phyloP scores from a whole-genome alignment of 2,113 vertebrate genomes.

The Microtus oregoni region DNA sequence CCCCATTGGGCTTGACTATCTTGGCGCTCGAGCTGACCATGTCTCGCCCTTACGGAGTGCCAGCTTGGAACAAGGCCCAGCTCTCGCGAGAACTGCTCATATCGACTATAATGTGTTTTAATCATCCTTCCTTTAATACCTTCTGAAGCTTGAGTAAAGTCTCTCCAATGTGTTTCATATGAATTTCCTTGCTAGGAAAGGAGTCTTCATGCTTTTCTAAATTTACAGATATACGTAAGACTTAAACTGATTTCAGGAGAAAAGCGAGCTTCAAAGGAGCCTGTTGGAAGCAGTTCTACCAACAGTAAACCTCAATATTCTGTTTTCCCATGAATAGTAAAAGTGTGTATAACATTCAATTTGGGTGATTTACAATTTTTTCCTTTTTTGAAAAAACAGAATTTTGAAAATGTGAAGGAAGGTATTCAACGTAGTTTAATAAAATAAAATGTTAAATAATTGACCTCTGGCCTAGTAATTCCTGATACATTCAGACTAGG shows the following conservation, averaged over 20 bases:
- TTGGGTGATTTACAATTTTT: neutral
- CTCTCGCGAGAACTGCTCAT: too few relatives aligned
- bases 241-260: neutral
- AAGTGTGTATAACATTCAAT: neutral
- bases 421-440: neutral
- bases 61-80: too few relatives aligned
- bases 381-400: neutral
- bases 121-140: too few relatives aligned
- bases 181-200: neutral
- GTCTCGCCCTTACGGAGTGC: too few relatives aligned
- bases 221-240: neutral
- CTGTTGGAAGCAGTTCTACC: neutral
- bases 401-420: slow-evolving; percentile 6
- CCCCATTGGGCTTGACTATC: too few relatives aligned
- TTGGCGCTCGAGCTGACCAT: too few relatives aligned
- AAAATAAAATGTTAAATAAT: neutral
- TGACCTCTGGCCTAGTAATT: neutral
- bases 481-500: neutral
- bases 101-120: too few relatives aligned
- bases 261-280: neutral
- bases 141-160: too few relatives aligned
- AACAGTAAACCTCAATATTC: neutral
- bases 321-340: too few relatives aligned
- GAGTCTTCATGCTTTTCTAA: neutral
- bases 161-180: too few relatives aligned